Evolutionary conservation across 2,113 vertebrate species (phyloP).

Genomic region (Mesembrinibis cayennensis): DNA sequence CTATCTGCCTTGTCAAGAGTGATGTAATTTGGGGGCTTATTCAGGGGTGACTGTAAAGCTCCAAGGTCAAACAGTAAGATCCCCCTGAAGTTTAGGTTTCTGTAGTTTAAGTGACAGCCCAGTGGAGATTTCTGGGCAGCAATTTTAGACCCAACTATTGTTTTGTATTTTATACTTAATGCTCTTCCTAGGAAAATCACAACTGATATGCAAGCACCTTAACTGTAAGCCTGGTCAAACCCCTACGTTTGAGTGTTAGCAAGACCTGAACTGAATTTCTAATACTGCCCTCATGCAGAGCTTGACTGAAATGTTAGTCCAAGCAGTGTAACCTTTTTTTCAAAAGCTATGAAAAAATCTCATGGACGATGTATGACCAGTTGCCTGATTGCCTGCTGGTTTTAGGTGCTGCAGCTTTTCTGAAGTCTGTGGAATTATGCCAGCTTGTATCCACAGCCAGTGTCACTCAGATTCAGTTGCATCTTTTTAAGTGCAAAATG

Average conservation of each 20-base stretch:
- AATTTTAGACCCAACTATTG: not conserved
- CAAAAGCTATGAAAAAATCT: not conserved
- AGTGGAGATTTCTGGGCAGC: not conserved
- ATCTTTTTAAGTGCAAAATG: constrained; percentile 65
- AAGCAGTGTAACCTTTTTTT: not conserved
- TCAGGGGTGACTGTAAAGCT: not conserved
- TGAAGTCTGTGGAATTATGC: constrained; percentile 17
- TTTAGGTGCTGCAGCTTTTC: not conserved
- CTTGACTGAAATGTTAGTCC: not conserved
- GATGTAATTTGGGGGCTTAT: not conserved
- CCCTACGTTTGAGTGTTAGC: not conserved
- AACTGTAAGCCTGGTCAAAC: not conserved
- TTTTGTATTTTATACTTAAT: not conserved
- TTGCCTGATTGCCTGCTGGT: not conserved
- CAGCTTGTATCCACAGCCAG: not conserved
- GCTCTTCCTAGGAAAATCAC: not conserved
- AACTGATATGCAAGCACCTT: not conserved
- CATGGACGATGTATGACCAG: not conserved
- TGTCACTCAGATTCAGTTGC: constrained; percentile 55
- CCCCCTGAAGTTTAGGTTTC: not conserved
- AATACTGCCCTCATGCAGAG: not conserved
- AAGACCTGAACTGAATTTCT: not conserved
- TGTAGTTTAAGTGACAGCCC: not conserved
- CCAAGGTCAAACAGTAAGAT: not conserved
- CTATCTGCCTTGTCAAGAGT: not conserved